phyloP scores from a whole-genome alignment of 2,113 vertebrate genomes.

The Pseudolaguvia tuberculata region DNA sequence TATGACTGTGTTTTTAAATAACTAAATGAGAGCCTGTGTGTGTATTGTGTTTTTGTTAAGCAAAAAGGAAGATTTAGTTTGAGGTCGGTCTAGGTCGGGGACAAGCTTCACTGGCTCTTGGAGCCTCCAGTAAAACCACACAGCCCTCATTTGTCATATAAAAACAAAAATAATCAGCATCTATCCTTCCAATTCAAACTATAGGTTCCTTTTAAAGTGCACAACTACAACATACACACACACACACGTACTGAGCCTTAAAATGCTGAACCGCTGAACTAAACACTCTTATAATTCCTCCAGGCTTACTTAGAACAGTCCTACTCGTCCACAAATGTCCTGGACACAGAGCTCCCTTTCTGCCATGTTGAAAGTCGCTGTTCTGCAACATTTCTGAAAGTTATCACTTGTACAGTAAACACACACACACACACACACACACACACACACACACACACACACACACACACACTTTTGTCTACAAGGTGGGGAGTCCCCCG shows the following conservation, averaged over 20 bases:
- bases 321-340: conserved; percentile 16
- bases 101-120: conserved; percentile 25
- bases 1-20: not conserved
- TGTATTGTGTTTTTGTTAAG: not conserved
- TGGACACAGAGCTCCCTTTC: conserved; percentile 36
- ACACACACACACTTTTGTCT: conserved; percentile 15
- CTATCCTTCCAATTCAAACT: conserved; percentile 31
- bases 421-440: conserved; percentile 22
- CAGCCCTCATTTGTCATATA: conserved; percentile 35
- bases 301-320: conserved; percentile 21
- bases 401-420: conserved; percentile 33
- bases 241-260: not conserved
- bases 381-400: conserved; percentile 20
- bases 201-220: conserved; percentile 12
- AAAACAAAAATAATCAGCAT: conserved; percentile 41
- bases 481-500: conserved; percentile 38
- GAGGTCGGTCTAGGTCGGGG: conserved; percentile 2
- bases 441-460: not conserved
- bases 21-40: not conserved
- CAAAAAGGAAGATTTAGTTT: conserved; percentile 3
- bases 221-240: conserved; percentile 9
- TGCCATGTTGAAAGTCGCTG: conserved; percentile 24
- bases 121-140: conserved; percentile 24
- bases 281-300: conserved; percentile 4
- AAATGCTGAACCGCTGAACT: conserved; percentile 13